Evolutionary conservation across 1,140 invertebrate species (phyloP).

Genomic region (Varroa destructor): DNA sequence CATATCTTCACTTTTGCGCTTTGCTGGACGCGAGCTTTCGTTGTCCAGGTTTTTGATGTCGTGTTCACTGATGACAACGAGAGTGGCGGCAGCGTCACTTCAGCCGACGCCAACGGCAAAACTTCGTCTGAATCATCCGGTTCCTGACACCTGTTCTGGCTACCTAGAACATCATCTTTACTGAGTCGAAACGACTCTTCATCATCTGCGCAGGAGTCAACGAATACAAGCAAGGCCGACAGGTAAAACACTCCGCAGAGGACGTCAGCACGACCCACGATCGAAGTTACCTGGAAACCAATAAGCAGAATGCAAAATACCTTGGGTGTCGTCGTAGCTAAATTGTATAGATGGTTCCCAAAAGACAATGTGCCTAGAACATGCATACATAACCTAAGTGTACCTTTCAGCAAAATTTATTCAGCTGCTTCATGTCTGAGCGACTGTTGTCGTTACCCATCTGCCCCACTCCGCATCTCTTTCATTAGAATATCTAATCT

Average conservation of each 20-base stretch:
- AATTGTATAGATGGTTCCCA: neutral
- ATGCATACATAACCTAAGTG: conserved; percentile 36
- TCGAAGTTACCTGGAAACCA: conserved; percentile 57
- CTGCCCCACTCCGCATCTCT: too few relatives aligned
- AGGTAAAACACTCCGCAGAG: conserved; percentile 64
- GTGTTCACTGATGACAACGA: neutral
- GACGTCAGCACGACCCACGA: conserved; percentile 69
- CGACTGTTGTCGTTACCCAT: too few relatives aligned
- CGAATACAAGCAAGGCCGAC: conserved; percentile 47
- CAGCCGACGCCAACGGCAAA: neutral
- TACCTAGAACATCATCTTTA: neutral
- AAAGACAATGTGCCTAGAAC: conserved; percentile 54
- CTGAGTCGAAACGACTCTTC: neutral
- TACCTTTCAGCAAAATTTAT: conserved; percentile 3
- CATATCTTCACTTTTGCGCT: neutral
- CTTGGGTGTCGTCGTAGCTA: neutral
- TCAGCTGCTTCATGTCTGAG: too few relatives aligned
- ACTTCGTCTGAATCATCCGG: neutral
- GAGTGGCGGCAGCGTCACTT: neutral
- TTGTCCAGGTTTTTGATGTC: neutral
- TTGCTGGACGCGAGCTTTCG: neutral
- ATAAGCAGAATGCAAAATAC: conserved; percentile 32
- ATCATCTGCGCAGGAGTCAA: conserved; percentile 36
- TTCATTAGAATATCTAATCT: too few relatives aligned
- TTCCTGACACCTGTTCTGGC: neutral